Conservation (phyloP, 1,140 invertebrate genomes). For the Saxidomus purpurata region DNA sequence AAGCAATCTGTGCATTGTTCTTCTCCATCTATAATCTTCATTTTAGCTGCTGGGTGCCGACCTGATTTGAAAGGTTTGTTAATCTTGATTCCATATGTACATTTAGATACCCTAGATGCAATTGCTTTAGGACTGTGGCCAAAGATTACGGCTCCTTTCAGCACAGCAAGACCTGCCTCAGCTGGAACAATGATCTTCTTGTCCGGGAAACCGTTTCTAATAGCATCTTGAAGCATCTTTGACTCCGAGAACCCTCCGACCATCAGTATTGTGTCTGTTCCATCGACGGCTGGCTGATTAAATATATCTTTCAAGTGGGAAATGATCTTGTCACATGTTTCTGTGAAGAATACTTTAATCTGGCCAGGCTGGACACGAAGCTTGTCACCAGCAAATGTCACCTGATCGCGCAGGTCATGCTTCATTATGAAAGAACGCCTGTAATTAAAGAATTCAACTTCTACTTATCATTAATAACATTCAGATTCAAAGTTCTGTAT, state of each 20-base stretch:
- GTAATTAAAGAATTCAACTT: neutral
- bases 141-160: slow-evolving; percentile 63
- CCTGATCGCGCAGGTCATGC: slow-evolving; percentile 22
- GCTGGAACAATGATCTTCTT: slow-evolving; percentile 42
- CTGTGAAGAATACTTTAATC: neutral
- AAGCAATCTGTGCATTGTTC: slow-evolving; percentile 65
- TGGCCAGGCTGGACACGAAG: neutral
- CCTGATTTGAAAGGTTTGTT: slow-evolving; percentile 18
- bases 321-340: neutral
- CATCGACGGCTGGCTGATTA: neutral
- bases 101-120: neutral
- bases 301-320: slow-evolving; percentile 20
- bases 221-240: neutral
- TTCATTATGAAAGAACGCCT: slow-evolving; percentile 30
- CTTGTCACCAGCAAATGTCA: slow-evolving; percentile 43
- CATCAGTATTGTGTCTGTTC: slow-evolving; percentile 20
- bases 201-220: slow-evolving; percentile 29
- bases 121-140: slow-evolving; percentile 39
- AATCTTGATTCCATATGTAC: slow-evolving; percentile 34
- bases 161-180: slow-evolving; percentile 47
- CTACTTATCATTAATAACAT: too few species aligned
- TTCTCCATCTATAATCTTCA: slow-evolving; percentile 24
- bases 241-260: slow-evolving; percentile 65
- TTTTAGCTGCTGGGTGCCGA: slow-evolving; percentile 41
- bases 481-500: too few species aligned